Conservation (phyloP, 2,888 invertebrate species). For the Odontomyia ornata region DNA sequence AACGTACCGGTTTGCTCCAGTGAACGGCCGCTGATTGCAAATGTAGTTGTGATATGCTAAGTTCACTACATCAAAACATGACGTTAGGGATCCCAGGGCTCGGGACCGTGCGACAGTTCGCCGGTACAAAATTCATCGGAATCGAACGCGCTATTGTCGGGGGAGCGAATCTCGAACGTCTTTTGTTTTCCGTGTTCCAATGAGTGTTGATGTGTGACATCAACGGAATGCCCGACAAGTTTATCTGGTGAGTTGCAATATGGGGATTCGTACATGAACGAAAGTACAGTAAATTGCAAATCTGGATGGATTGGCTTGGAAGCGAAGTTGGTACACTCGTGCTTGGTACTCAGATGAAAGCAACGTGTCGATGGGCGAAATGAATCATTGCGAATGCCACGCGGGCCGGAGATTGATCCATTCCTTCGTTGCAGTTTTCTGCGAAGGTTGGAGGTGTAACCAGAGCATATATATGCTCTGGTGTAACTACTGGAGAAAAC, state of each 20-base stretch:
- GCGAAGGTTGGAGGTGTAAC: no score
- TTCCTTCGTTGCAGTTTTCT: neutral
- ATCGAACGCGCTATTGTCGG: neutral
- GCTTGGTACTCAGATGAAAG: neutral
- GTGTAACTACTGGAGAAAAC: no score
- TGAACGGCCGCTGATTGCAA: conserved; percentile 12
- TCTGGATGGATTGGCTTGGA: neutral
- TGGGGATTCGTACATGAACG: neutral
- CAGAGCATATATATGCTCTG: no score
- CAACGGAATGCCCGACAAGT: no score
- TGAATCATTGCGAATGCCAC: neutral
- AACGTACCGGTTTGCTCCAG: conserved; percentile 43
- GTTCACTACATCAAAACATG: neutral
- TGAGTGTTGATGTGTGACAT: neutral
- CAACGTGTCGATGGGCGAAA: neutral
- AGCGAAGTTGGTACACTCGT: neutral
- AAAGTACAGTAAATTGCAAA: neutral
- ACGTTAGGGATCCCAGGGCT: neutral
- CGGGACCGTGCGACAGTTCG: neutral
- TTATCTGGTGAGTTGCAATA: neutral
- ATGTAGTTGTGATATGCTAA: no score
- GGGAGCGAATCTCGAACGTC: neutral
- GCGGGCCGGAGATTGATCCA: neutral
- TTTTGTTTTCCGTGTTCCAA: neutral
- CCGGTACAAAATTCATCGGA: neutral